Conservation (phyloP, 2,797 vertebrate species). For the Lagocephalus sceleratus region DNA sequence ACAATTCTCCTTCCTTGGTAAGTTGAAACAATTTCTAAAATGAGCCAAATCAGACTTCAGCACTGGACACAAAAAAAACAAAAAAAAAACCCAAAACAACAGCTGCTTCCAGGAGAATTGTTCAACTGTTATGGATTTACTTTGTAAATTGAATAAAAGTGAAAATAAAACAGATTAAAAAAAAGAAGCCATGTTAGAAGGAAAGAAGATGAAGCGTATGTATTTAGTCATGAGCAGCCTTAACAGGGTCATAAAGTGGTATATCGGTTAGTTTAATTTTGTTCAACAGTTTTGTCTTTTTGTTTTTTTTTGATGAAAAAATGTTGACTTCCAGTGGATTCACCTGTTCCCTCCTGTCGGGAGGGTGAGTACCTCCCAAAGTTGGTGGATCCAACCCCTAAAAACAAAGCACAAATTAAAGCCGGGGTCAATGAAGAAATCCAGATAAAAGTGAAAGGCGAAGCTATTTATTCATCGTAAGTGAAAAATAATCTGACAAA, state of each 20-base stretch:
- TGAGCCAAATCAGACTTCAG: background rate
- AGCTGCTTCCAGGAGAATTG: too few species aligned
- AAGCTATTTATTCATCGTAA: constrained; percentile 42
- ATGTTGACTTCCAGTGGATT: constrained; percentile 53
- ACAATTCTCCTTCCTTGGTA: constrained; percentile 60
- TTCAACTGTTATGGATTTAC: too few species aligned
- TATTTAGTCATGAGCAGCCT: too few species aligned
- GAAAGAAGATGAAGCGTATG: too few species aligned
- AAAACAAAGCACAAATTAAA: constrained; percentile 26
- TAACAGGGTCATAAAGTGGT: too few species aligned
- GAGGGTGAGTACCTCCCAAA: constrained; percentile 58
- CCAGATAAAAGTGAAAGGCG: constrained; percentile 54
- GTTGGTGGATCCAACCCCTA: constrained; percentile 56
- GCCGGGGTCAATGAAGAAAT: constrained; percentile 47
- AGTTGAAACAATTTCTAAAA: constrained; percentile 10
- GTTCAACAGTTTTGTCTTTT: background rate
- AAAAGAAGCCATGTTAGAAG: too few species aligned
- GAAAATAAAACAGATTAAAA: too few species aligned
- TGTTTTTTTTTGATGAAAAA: fast-evolving
- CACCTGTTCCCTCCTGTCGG: constrained; percentile 48
- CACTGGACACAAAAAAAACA: too few species aligned
- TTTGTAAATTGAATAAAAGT: too few species aligned
- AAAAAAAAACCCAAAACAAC: too few species aligned
- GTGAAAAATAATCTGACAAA: background rate
- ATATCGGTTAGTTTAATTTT: too few species aligned